Base-by-base conservation (phyloP, 2,797 vertebrate species). In the Urophycis tenuis region DNA sequence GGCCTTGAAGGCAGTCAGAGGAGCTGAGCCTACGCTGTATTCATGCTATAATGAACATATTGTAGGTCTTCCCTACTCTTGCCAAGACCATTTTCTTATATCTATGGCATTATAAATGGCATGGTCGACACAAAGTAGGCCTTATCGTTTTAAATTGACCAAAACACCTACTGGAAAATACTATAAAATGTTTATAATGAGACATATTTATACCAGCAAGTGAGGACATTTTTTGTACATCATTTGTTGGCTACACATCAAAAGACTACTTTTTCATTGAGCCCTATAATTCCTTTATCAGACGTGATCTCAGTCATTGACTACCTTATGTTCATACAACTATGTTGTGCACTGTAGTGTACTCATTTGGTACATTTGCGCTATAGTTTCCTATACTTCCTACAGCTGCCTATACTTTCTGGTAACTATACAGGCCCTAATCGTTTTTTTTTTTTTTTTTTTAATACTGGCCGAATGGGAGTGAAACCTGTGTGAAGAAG, bases 401-500 rank as follows among this genome's bases (percentile, higher is more conserved):
- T n/a, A n/a, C n/a, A n/a, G n/a, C n/a, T n/a, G n/a, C n/a, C 36
- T 39, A 11, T 14, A 11, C 10, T 39, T 39, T 14, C 36, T 39
- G 36, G 36, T 1, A 39, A 10, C 10, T 39, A 11, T 11, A 39
- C 36, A 39, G 36, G 36, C 36, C 36, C 36, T 39, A 15, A 39
- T 39, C 17, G 39, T 14, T 49, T 49, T 35, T 35, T 35, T 35
- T 35, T 35, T 35, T 35, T 35, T 35, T 35, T 35, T 35, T 49
- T 19, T 0, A 60, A 60, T n/a, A n/a, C 9, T 9, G 22, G 19
- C 67, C 71, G 67, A n/a, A 60, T 75, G 32, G n/a, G 35, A 22
- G 77, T 75, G 53, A 78, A 80, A 81, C 83, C 74, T 74, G 73
- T 85, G 82, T 82, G 82, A 75, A 79, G 81, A 77, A 87, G 85